Evolutionary conservation across 2,888 invertebrate species (phyloP), one percentile per base, ranked within the genome.

Genomic region (Andrena fulva): DNA sequence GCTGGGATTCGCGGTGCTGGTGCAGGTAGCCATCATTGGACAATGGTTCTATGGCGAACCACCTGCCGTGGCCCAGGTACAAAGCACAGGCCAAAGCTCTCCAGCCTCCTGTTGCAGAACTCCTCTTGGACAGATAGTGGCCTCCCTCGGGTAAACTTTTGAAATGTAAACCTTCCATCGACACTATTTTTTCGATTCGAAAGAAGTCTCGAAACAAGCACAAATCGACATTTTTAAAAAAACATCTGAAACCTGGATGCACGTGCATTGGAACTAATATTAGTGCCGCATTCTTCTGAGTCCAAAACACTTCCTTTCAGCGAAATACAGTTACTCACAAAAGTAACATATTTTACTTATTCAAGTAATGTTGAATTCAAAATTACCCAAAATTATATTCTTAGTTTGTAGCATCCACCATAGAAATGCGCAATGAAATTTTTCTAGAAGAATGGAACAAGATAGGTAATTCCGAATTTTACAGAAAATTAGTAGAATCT

Each of bases 1-100:
- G 89, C 95, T 99, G 87, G 96, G 98, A 91, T 99, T 99, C 93
- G 98, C 98, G 33, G 97, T 98, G 80, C 96, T 98, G 92, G 98
- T 98, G 86, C 98, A 98, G 95, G 96, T 97, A 89, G 97, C 97
- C 75, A 97, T 97, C 88, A 97, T 97, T 72, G 96, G 96, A 27
- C 97, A 98, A 94, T 98, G 98, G 98, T 95, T 98, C 87, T 96
- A 97, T 80, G 97, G 97, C 12, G 96, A 96, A 85, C 97, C 97
- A n/a, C 97, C 97, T 2, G 94, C 95, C 69, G 91, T 92, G 16
- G 82, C 92, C 81, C 92, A 91, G 81, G 81, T 90, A 68, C 91
- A 90, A 74, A 85, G 71, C 35, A 62, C 85, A 50, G 89, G 85
- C 50, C 81, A 85, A 63, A 88, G 79, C 80, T 80, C 81, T 31